Base-by-base conservation (phyloP, 2,113 vertebrate genomes). In the Pterocles gutturalis region DNA sequence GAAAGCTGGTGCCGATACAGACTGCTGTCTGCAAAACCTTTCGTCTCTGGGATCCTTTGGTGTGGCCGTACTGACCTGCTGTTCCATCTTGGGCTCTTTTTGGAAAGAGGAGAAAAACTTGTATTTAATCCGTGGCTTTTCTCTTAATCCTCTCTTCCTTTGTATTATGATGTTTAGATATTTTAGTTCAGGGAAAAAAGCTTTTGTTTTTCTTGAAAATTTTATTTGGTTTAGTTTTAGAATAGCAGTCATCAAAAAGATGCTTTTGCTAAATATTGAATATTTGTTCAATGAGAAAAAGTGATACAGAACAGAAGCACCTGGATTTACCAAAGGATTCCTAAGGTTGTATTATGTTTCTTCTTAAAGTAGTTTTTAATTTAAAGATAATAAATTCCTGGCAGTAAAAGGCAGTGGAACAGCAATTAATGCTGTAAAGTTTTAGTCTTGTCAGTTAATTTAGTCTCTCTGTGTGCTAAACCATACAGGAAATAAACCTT, bases 341-440 rank as follows among this genome's bases (percentile, higher is more conserved):
- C 85, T 62, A 6, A 85, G 67, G 49, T 62, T 43, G 3, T 70
- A 19, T 55, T 69, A 4, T 72, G 48, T 62, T 91, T 95, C 36
- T 86, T 73, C 87, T 61, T 77, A 69, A 93, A 90, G 61, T 65
- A 69, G 33, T 34, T 64, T 85, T 87, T 89, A 75, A 85, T 95
- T 94, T 93, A 58, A 94, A 92, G 54, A 28, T 72, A 45, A 54
- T 69, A 76, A 92, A 83, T 58, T 45, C 46, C 66, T 90, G 38
- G 33, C 48, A 85, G 49, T 76, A 72, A 65, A 83, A 95, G 36
- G 43, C 85, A 80, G 54, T 83, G 76, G 92, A 94, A 77, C 43
- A 90, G 31, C 80, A 86, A 92, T 90, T 94, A 81, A 62, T 89
- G 69, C 83, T 78, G 54, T 90, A 88, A 95, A 92, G 66, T 70